Percentiles rank a stretch among this genome's conserved stretches.
Evolutionary conservation across 2,888 invertebrate genomes (phyloP).

Genomic region (Encarsia formosa): DNA sequence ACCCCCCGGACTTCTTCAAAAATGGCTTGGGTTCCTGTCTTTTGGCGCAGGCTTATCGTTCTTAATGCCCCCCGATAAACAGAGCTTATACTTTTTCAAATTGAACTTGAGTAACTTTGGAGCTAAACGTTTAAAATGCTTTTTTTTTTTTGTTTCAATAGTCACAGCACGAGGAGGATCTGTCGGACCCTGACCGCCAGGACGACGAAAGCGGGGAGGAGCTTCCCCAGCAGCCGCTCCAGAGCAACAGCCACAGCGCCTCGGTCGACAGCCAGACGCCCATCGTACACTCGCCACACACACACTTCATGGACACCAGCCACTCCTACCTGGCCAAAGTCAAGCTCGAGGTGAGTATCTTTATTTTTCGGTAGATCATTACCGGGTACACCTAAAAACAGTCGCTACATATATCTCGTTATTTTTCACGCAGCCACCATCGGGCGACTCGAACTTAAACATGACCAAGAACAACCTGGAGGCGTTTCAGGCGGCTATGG

Average conservation of each 20-base stretch:
- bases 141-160: conserved; percentile 41
- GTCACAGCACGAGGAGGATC: conserved; percentile 58
- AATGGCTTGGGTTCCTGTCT: too few relatives aligned
- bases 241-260: conserved; percentile 43
- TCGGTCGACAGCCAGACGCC: conserved; percentile 38
- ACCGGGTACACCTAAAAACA: too few relatives aligned
- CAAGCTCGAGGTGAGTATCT: conserved; percentile 45
- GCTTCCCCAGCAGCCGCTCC: conserved; percentile 45
- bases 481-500: conserved; percentile 44
- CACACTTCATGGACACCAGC: conserved; percentile 56
- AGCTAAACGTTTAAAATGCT: too few relatives aligned
- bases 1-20: too few relatives aligned
- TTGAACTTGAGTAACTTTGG: too few relatives aligned
- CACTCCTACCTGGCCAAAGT: conserved; percentile 54
- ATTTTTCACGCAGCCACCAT: too few relatives aligned
- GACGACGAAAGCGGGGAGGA: conserved; percentile 56
- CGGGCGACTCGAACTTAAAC: conserved; percentile 40
- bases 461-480: conserved; percentile 41
- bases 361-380: too few relatives aligned
- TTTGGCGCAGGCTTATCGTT: too few relatives aligned
- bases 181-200: conserved; percentile 56
- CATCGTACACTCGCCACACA: conserved; percentile 50
- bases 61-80: too few relatives aligned
- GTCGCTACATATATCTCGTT: too few relatives aligned
- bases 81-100: too few relatives aligned